phyloP scores from a whole-genome alignment of 1,140 invertebrate genomes.

The Manduca sexta region DNA sequence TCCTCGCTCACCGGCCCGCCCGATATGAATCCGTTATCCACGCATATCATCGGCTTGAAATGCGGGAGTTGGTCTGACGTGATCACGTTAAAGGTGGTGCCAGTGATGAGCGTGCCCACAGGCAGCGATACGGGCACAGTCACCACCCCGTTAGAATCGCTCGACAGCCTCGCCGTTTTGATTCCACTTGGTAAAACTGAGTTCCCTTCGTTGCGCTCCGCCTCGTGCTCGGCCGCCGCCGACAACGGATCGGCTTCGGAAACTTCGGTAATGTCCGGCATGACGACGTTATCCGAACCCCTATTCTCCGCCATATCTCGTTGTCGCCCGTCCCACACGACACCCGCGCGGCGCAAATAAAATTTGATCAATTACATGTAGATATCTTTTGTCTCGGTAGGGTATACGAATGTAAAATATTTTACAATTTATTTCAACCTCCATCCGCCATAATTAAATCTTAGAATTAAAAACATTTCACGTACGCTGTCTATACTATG shows the following conservation, averaged over 20 bases:
- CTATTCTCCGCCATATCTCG: constrained; percentile 69
- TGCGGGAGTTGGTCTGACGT: constrained; percentile 87
- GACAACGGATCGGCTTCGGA: constrained; percentile 77
- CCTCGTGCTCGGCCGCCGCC: constrained; percentile 72
- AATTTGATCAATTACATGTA: constrained; percentile 36
- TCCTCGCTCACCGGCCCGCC: constrained; percentile 78
- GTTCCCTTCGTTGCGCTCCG: constrained; percentile 56
- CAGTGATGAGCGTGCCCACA: constrained; percentile 85
- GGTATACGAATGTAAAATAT: constrained; percentile 8
- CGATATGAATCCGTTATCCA: constrained; percentile 86
- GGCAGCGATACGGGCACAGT: constrained; percentile 84
- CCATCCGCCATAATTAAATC: constrained; percentile 43
- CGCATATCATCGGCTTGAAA: constrained; percentile 87
- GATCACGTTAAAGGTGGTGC: constrained; percentile 88
- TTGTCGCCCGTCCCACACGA: constrained; percentile 34
- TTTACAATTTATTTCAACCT: constrained; percentile 22
- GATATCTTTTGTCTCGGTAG: constrained; percentile 9
- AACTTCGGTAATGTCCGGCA: constrained; percentile 77
- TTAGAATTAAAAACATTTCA: constrained; percentile 36
- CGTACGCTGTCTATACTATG: constrained; percentile 26
- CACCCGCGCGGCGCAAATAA: constrained; percentile 28
- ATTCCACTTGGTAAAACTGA: constrained; percentile 58
- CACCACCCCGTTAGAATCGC: constrained; percentile 64
- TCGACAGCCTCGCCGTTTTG: constrained; percentile 51
- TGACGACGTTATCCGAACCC: constrained; percentile 78